A percentile compares a stretch with the other conserved stretches of the same genome.
phyloP scores from a whole-genome alignment of 2,888 invertebrate species.

The Coremacera marginata region DNA sequence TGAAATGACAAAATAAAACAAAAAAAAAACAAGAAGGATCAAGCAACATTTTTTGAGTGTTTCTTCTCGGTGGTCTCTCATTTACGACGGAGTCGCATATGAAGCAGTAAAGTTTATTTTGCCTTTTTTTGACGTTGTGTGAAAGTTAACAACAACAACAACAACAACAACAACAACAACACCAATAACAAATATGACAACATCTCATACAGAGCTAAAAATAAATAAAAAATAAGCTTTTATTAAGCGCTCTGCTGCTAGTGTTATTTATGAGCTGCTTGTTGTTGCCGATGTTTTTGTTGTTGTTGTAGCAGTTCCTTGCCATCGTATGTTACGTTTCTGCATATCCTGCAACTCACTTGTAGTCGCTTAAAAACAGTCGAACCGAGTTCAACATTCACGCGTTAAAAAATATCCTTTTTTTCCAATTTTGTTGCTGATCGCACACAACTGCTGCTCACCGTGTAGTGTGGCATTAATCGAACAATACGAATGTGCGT shows the following conservation, averaged over 20 bases:
- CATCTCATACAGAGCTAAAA: neutral
- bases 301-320: neutral
- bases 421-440: neutral
- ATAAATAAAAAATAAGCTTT: neutral
- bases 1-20: no score
- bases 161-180: neutral
- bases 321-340: constrained; percentile 43
- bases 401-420: constrained; percentile 5
- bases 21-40: neutral
- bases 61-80: neutral
- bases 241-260: neutral
- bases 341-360: constrained; percentile 64
- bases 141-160: constrained; percentile 5
- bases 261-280: neutral
- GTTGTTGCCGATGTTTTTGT: neutral
- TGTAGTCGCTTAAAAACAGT: constrained; percentile 70
- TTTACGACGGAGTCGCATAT: neutral
- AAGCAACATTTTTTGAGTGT: neutral
- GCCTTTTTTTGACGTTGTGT: neutral
- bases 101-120: neutral
- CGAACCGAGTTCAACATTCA: constrained; percentile 55
- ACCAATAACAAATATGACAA: neutral
- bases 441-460: neutral
- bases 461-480: neutral
- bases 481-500: no score